A percentile compares a stretch with the other conserved stretches of the same genome.
These are phyloP conservation scores for Ceramica pisi DNA, from an alignment of 2,888 invertebrate genomes.

Conservation along the genomic window DNA sequence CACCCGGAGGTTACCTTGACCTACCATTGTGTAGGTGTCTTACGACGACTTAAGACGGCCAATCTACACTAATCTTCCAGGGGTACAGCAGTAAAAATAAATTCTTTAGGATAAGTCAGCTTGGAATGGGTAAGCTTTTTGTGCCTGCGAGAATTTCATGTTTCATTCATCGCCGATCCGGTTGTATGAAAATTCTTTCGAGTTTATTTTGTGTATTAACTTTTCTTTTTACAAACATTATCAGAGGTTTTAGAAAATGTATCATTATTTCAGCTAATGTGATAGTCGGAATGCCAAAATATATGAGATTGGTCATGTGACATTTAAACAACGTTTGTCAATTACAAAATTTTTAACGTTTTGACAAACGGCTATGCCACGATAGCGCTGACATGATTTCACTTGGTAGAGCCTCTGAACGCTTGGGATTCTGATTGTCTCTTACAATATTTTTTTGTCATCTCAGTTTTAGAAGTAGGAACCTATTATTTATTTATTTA, in stretches of 20 bases:
- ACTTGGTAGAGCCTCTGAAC: too few relatives aligned
- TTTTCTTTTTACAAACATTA: background rate
- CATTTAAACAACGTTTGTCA: too few relatives aligned
- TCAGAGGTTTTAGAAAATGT: too few relatives aligned
- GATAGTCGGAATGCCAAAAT: too few relatives aligned
- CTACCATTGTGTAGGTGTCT: conserved; percentile 48
- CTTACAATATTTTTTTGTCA: too few relatives aligned
- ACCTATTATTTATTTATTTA: too few relatives aligned
- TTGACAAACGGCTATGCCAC: background rate
- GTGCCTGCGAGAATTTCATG: background rate
- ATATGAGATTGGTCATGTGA: too few relatives aligned
- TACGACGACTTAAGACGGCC: conserved; percentile 34
- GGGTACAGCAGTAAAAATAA: conserved; percentile 29
- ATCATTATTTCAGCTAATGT: too few relatives aligned
- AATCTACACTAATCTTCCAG: conserved; percentile 38
- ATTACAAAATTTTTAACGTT: too few relatives aligned
- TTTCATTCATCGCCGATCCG: background rate
- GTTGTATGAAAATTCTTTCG: background rate
- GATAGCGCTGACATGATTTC: too few relatives aligned
- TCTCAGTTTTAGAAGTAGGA: too few relatives aligned
- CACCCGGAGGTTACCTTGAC: conserved; percentile 47
- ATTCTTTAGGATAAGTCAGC: conserved; percentile 25
- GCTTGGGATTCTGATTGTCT: too few relatives aligned
- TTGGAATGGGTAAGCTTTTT: conserved; percentile 5
- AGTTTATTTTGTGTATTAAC: background rate